Evolutionary conservation across 2,113 vertebrate genomes (phyloP).

Genomic region (Syrrhaptes paradoxus): DNA sequence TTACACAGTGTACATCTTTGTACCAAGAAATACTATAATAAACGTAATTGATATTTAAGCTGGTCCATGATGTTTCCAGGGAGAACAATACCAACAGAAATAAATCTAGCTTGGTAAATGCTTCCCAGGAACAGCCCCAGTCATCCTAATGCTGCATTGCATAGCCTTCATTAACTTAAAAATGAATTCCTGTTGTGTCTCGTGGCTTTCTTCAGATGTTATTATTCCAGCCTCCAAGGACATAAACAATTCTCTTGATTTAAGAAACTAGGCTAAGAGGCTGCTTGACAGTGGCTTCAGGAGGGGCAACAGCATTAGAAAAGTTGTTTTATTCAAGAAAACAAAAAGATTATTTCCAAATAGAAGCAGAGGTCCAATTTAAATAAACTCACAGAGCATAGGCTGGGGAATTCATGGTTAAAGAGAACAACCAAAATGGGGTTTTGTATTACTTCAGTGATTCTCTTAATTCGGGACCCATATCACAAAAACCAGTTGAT

Average conservation of each 20-base stretch:
- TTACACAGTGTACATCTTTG: neutral
- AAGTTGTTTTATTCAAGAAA: slow-evolving; percentile 44
- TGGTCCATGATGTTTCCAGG: neutral
- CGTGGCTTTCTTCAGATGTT: neutral
- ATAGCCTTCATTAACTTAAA: slow-evolving; percentile 22
- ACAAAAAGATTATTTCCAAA: slow-evolving; percentile 33
- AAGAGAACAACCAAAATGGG: neutral
- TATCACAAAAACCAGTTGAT: neutral
- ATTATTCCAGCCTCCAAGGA: slow-evolving; percentile 11
- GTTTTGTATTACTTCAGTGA: neutral
- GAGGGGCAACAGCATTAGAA: neutral
- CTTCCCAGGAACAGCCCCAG: neutral
- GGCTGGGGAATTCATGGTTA: neutral
- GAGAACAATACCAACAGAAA: neutral
- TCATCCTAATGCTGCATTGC: neutral
- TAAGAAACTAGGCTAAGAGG: neutral
- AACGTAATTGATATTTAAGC: neutral
- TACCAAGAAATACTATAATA: neutral
- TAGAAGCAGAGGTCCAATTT: neutral
- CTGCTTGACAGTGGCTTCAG: neutral
- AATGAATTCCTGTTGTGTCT: slow-evolving; percentile 16
- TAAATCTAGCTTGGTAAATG: neutral
- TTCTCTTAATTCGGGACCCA: neutral
- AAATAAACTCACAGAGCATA: neutral
- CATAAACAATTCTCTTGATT: slow-evolving; percentile 19